Base-by-base conservation (phyloP, 2,888 invertebrate genomes). In the Pemphredon lugubris region DNA sequence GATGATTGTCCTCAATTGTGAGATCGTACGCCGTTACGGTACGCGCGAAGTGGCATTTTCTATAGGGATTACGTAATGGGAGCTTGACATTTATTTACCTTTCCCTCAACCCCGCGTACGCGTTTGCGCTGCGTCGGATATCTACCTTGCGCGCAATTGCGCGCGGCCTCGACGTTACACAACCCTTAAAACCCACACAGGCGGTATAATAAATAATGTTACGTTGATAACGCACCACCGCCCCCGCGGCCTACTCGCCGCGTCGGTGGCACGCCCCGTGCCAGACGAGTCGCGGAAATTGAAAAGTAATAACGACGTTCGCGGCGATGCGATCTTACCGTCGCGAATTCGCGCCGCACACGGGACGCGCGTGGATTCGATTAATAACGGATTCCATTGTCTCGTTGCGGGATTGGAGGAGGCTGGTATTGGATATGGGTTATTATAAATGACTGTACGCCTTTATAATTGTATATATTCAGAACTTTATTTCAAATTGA, bases 1-100 rank as follows among this genome's bases (percentile, higher is more conserved):
- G 21, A 61, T 20, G 61, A 61, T 69, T 69, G 61, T 70, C 68
- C 60, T 53, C 69, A 47, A 68, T 68, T 53, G 68, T 51, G 18
- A 18, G 55, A 26, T 14, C 54, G 32, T 14, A 42, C n/a, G 54
- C 14, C 37, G 39, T 37, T 3, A 9, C 39, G 39, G 50, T 54
- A 72, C 64, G 50, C 64, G 18, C 30, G 58, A 71, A 55, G 65
- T 26, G 59, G 50, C 60, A 70, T 64, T 71, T 71, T 71, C 18
- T 7, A 6, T 53, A 59, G 63, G 21, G 53, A 26, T 73, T 72
- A 60, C 65, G 65, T 65, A 72, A 73, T 53, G 45, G 55, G 55
- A 53, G 60, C 51, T 65, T 71, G 72, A 73, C 65, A 73, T 71
- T 73, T 72, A 72, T 72, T 73, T 72, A 65, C 72, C 72, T 65